phyloP scores from a whole-genome alignment of 2,888 invertebrate species.

The Leptopilina syphax region DNA sequence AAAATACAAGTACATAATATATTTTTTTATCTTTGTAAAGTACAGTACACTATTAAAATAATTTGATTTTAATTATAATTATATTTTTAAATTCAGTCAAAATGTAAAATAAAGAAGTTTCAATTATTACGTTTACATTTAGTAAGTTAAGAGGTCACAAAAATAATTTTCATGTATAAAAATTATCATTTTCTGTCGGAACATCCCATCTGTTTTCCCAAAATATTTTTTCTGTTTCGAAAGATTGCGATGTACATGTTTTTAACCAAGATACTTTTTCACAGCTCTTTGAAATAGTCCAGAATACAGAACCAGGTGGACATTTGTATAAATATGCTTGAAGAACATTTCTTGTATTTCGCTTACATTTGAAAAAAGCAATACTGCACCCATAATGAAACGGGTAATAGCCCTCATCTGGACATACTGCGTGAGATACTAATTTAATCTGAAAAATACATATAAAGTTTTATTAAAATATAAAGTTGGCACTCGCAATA shows the following conservation, averaged over 20 bases:
- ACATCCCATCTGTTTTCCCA: conserved; percentile 68
- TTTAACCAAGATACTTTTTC: conserved; percentile 82
- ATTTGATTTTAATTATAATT: too few species aligned
- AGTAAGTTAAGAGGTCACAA: too few species aligned
- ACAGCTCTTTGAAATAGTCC: conserved; percentile 87
- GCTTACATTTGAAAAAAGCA: conserved; percentile 85
- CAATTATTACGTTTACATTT: too few species aligned
- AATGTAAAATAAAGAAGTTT: too few species aligned
- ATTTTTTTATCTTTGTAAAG: too few species aligned
- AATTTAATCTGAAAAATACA: conserved; percentile 81
- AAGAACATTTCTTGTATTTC: conserved; percentile 77
- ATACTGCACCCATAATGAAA: conserved; percentile 84
- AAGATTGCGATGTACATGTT: conserved; percentile 77
- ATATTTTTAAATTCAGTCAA: too few species aligned
- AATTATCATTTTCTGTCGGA: conserved; percentile 66
- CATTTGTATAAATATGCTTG: conserved; percentile 87
- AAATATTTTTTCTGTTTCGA: conserved; percentile 59
- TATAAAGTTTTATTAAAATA: conserved; percentile 28
- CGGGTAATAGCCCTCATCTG: conserved; percentile 83
- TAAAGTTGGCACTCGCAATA: too few species aligned
- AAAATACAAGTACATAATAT: too few species aligned
- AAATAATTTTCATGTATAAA: conserved; percentile 57
- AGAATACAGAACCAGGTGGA: conserved; percentile 86
- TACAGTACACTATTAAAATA: too few species aligned
- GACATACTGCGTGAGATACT: conserved; percentile 80